phyloP scores from a whole-genome alignment of 2,113 vertebrate genomes.

The Cottus gobio region DNA sequence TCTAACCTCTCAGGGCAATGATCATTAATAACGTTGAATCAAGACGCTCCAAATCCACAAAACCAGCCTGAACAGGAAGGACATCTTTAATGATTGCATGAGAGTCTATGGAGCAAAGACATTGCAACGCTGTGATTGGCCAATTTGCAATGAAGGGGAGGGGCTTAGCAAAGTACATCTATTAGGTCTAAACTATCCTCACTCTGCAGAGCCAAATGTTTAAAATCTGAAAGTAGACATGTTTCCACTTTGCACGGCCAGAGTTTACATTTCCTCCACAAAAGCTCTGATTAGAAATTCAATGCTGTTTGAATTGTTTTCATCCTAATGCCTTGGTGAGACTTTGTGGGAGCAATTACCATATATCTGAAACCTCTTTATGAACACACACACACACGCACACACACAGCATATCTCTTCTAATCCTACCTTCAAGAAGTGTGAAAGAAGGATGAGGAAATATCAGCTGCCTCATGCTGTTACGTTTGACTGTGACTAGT shows the following conservation, averaged over 20 bases:
- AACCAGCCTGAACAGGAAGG: no score
- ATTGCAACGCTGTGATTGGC: no score
- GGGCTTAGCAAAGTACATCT: not conserved
- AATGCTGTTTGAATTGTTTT: conserved; percentile 30
- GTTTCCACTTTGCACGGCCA: conserved; percentile 3
- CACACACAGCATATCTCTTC: not conserved
- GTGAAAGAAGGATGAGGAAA: conserved; percentile 18
- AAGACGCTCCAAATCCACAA: no score
- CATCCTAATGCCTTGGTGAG: conserved; percentile 4
- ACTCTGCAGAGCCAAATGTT: conserved; percentile 4
- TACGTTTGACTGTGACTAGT: conserved; percentile 4
- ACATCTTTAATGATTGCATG: no score
- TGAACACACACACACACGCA: not conserved
- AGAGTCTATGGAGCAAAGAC: no score
- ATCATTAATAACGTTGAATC: not conserved
- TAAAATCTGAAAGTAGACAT: conserved; percentile 10
- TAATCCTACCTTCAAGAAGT: conserved; percentile 23
- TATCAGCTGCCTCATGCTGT: conserved; percentile 17
- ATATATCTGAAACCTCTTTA: conserved; percentile 18
- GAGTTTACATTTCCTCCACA: not conserved
- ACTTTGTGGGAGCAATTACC: conserved; percentile 22
- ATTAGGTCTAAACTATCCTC: not conserved
- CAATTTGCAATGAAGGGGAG: no score
- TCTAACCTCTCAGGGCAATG: not conserved
- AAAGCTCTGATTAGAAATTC: conserved; percentile 27